Evolutionary conservation across 1,140 invertebrate genomes (phyloP), one percentile per base, ranked within the genome.

Genomic region (Mya arenaria): DNA sequence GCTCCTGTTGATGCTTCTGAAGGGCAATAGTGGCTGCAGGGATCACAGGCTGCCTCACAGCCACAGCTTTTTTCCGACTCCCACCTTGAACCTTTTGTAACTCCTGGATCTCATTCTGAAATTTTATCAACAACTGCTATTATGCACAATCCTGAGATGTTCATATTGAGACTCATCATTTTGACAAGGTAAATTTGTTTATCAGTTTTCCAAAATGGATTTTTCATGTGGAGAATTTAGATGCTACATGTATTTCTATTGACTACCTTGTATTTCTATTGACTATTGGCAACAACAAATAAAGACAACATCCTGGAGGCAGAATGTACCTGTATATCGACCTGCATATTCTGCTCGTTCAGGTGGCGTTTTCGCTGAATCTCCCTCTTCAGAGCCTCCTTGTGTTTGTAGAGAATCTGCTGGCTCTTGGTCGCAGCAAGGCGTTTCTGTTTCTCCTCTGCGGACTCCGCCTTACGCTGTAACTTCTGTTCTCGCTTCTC

Each of bases 351-450:
- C 87, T 98, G 97, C 92, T 99, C 97, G 58, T 98, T 94, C 3
- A 98, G 92, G 4, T 96, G 96, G 85, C 97, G 93, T 91, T 98
- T 98, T 86, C 97, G 97, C 44, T 98, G 94, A 75, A 99, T 98
- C 87, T 98, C 97, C 89, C 98, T 98, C 92, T 98, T 98, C 25
- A 99, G 94, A 82, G 96, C 92, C 91, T 98, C 97, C 90, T 98
- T 98, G 82, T 99, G 97, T 84, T 96, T 95, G 90, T 95, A 96
- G 25, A 98, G 90, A 17, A 91, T 75, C 39, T 87, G 85, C 66
- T 92, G 89, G 36, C 91, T 85, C 85, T 92, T 92, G n/a, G 86
- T 87, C 23, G 87, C 84, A 32, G 86, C 85, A 6, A 91, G 78
- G 63, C 91, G 85, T 55, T 91, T 90, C 80, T 91, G 89, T 84